phyloP scores from a whole-genome alignment of 2,113 vertebrate species.

The Engraulis encrasicolus region DNA sequence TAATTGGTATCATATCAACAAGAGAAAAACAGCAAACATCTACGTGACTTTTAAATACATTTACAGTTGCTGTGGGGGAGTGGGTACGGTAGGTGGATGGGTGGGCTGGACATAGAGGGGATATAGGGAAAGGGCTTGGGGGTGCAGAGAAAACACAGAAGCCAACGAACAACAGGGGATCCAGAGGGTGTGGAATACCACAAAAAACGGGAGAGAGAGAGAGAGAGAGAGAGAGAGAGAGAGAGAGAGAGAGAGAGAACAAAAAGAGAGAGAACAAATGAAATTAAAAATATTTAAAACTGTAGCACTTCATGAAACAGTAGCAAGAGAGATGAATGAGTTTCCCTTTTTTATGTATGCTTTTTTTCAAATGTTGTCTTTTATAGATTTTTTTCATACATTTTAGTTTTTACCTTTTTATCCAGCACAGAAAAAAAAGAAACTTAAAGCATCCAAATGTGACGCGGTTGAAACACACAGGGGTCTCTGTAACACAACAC shows the following conservation, averaged over 20 bases:
- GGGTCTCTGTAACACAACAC: slow-evolving; percentile 61
- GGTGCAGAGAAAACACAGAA: slow-evolving; percentile 78
- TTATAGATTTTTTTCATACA: slow-evolving; percentile 60
- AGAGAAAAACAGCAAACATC: slow-evolving; percentile 95
- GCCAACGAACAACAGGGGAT: slow-evolving; percentile 89
- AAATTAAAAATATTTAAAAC: slow-evolving; percentile 87
- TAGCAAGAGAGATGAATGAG: slow-evolving; percentile 79
- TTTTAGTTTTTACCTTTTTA: slow-evolving; percentile 56
- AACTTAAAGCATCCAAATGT: slow-evolving; percentile 80
- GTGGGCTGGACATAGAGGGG: slow-evolving; percentile 83
- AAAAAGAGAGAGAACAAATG: slow-evolving; percentile 78
- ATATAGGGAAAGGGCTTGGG: slow-evolving; percentile 84
- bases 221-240: slow-evolving; percentile 62
- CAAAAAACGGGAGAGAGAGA: slow-evolving; percentile 88
- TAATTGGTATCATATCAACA: slow-evolving; percentile 85
- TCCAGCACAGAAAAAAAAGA: slow-evolving; percentile 76
- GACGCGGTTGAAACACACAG: slow-evolving; percentile 48
- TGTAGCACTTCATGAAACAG: slow-evolving; percentile 91
- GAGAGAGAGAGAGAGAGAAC: slow-evolving; percentile 77
- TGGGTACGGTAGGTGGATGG: slow-evolving; percentile 67
- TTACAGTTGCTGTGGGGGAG: slow-evolving; percentile 83
- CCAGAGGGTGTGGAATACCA: slow-evolving; percentile 82
- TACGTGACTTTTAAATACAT: slow-evolving; percentile 94
- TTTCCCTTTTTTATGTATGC: slow-evolving; percentile 64
- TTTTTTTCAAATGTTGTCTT: slow-evolving; percentile 52